Evolutionary conservation across 2,113 vertebrate genomes (phyloP), one percentile per base, ranked within the genome.

Genomic region (Helogale parvula): DNA sequence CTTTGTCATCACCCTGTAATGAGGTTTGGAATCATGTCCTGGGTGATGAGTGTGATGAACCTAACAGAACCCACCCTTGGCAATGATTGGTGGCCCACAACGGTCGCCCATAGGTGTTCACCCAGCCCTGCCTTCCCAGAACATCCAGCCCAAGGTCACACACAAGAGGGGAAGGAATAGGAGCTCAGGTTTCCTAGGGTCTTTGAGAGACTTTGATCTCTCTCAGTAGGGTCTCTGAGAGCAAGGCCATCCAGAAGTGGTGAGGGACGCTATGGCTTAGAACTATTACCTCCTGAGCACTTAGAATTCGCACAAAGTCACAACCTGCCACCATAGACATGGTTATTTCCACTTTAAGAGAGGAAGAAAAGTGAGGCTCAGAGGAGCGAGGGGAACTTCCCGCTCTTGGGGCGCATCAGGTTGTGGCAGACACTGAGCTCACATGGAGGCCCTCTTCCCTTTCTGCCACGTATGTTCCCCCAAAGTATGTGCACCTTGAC

Each of bases 271-370:
- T 0, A 0, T 21, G 47, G n/a, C 47, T 82, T 63, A 66, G 27
- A 91, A 47, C 12, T 60, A 25, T 60, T n/a, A 50, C 33, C n/a
- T 72, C 57, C 69, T 68, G 7, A 69, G 33, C 19, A 72, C 16
- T 45, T 85, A 29, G 38, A 13, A 71, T 35, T 38, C 45, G 81
- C 79, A 57, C 27, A n/a, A 38, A 52, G 27, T 57, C 45, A 45
- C 31, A 25, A 77, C 54, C 74, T 63, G 17, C 38, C 21, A 65
- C 25, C 8, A 52, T 1, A 65, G 65, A 76, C 10, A 13, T 38
- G 23, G 71, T 74, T 68, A 85, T 72, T 91, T 88, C 25, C 33
- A 52, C 19, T 74, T 95, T 77, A 35, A 79, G 50, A 94, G 71
- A 7, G 35, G 29, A 72, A 2, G 33, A 93, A 29, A 65, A 50